Evolutionary conservation across 2,888 invertebrate species (phyloP), one percentile per base, ranked within the genome.

Genomic region (Tribolium freemani): DNA sequence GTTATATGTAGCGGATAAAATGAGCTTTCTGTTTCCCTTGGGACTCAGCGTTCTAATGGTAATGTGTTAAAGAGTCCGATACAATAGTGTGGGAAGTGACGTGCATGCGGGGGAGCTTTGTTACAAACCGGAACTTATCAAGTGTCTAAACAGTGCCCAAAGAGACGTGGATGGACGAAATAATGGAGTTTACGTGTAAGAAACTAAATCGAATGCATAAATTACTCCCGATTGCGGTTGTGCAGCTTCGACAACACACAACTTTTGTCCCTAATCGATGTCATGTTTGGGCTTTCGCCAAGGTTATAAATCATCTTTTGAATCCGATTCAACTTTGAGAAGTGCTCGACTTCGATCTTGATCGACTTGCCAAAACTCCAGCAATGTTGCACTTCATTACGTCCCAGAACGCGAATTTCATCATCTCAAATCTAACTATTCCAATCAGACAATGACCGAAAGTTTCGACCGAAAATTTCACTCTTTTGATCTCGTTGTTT

Each of bases 11-110:
- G 21, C 54, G 66, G 53, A 21, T 54, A 66, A 66, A 66, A 66
- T 54, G 66, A 66, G 51, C 66, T 48, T 66, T 63, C 20, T 31
- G 31, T 63, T 13, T 66, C 66, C 54, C 51, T 3, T 3, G 66
- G 66, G 66, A 54, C 54, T 21, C 26, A 5, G 46, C 21, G 60
- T 60, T 53, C 51, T 67, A 67, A 68, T 68, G 68, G 68, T 68
- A 57, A 68, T 68, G 68, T 46, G 58, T 30, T 58, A 68, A 68
- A 68, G 68, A 68, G 50, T 48, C 48, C 68, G 57, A 54, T 66
- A 66, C 66, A 66, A 66, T 53, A 53, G 54, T 46, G 66, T 46
- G 54, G 66, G 54, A 66, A 66, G 54, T 54, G 64, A 64, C 64
- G 64, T 63, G 51, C 48, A 63, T 63, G 13, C 63, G 21, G 44